These are phyloP conservation scores for Eretmochelys imbricata DNA, from an alignment of 2,113 vertebrate species.

Conservation along the genomic window DNA sequence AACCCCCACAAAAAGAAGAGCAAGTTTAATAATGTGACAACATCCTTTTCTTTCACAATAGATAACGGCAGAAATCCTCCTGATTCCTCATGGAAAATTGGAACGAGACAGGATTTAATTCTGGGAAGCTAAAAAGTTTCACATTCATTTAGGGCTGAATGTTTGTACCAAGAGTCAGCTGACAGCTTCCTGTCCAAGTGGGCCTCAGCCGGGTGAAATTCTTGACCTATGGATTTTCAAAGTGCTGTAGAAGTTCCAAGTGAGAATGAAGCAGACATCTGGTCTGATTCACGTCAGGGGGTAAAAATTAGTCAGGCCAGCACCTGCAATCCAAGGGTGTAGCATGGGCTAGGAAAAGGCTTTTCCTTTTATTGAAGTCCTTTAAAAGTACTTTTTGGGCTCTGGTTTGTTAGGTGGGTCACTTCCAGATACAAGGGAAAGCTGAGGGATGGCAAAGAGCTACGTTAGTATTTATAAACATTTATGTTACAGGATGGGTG, in stretches of 20 bases:
- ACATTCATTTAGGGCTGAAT: slow-evolving; percentile 29
- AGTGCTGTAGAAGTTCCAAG: slow-evolving; percentile 16
- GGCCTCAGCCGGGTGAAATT: slow-evolving; percentile 44
- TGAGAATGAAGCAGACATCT: background rate
- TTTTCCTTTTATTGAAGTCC: background rate
- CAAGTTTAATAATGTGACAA: background rate
- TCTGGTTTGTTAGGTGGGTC: rapidly evolving
- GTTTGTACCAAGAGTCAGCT: slow-evolving; percentile 58
- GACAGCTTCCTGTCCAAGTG: slow-evolving; percentile 49
- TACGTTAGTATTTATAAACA: background rate
- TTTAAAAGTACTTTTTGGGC: background rate
- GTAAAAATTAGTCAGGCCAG: background rate
- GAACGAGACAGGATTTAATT: slow-evolving; percentile 13
- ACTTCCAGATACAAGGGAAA: background rate
- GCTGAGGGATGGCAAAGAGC: background rate
- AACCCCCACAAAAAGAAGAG: background rate
- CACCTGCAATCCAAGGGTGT: background rate
- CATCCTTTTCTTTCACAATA: background rate
- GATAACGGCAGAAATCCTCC: background rate
- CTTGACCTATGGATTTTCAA: slow-evolving; percentile 40
- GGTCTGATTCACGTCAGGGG: background rate
- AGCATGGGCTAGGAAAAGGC: background rate
- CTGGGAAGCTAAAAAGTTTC: slow-evolving; percentile 47
- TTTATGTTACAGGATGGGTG: background rate
- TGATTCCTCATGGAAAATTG: slow-evolving; percentile 39